Evolutionary conservation across 1,140 invertebrate genomes (phyloP).

Genomic region (Zaprionus davidi): DNA sequence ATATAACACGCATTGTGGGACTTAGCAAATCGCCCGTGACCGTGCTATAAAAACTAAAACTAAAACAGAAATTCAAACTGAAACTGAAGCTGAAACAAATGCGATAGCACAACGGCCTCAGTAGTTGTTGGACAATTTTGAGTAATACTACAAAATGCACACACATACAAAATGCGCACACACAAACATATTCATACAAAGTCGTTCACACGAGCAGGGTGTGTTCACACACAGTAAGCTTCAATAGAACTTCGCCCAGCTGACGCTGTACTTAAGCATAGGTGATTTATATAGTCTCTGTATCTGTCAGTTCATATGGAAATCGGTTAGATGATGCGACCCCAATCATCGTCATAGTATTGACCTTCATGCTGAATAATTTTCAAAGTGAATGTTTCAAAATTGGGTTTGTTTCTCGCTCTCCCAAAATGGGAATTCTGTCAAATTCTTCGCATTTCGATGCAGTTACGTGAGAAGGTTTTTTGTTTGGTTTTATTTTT

Average conservation of each 20-base stretch:
- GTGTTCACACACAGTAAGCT: constrained; percentile 32
- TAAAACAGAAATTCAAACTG: constrained; percentile 2
- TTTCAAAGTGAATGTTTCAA: constrained; percentile 56
- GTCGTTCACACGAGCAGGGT: constrained; percentile 34
- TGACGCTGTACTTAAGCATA: constrained; percentile 10
- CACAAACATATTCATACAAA: not conserved
- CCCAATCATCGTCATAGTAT: constrained; percentile 37
- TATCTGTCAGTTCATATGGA: not conserved
- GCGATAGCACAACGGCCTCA: constrained; percentile 30
- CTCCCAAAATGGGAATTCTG: constrained; percentile 26
- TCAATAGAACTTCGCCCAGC: constrained; percentile 44
- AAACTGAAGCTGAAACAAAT: constrained; percentile 20
- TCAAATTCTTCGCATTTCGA: constrained; percentile 33
- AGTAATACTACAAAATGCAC: constrained; percentile 11
- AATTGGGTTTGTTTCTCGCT: constrained; percentile 19
- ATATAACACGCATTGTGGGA: constrained; percentile 30
- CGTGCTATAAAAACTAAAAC: constrained; percentile 50
- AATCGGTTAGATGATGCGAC: constrained; percentile 23
- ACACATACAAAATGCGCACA: not conserved
- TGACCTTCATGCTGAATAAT: constrained; percentile 56
- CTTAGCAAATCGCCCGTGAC: constrained; percentile 58
- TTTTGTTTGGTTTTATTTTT: constrained; percentile 12
- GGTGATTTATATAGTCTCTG: constrained; percentile 5
- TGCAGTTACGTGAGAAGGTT: constrained; percentile 23
- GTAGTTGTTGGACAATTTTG: constrained; percentile 35